phyloP scores from a whole-genome alignment of 2,797 vertebrate species.

The Jordanella pulchra region DNA sequence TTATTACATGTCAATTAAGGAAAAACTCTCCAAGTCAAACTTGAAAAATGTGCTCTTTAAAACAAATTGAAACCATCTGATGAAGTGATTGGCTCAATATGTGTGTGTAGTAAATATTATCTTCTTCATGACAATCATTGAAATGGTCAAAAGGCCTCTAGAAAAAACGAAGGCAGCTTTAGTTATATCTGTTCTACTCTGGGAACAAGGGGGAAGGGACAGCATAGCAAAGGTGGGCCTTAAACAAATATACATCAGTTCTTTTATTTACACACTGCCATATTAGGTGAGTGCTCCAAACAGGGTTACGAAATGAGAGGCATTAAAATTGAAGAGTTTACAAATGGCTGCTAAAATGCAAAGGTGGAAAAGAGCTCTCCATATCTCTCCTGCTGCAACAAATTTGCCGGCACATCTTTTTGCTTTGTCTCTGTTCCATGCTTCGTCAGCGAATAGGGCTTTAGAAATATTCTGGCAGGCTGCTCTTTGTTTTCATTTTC shows the following conservation, averaged over 20 bases:
- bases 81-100: slow-evolving; percentile 29
- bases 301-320: slow-evolving; percentile 36
- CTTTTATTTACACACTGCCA: slow-evolving; percentile 66
- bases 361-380: slow-evolving; percentile 62
- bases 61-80: slow-evolving; percentile 29
- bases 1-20: slow-evolving; percentile 14
- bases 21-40: slow-evolving; percentile 36
- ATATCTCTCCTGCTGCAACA: slow-evolving; percentile 79
- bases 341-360: slow-evolving; percentile 67
- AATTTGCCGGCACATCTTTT: slow-evolving; percentile 81
- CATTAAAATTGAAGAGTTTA: slow-evolving; percentile 28
- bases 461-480: slow-evolving; percentile 86
- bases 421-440: slow-evolving; percentile 79
- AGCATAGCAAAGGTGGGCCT: slow-evolving; percentile 62
- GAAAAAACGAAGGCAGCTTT: slow-evolving; percentile 72
- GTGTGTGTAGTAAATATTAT: slow-evolving; percentile 14
- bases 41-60: slow-evolving; percentile 24
- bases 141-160: slow-evolving; percentile 60
- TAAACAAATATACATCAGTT: slow-evolving; percentile 71
- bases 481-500: slow-evolving; percentile 83
- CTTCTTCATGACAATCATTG: slow-evolving; percentile 47
- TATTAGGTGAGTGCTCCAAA: slow-evolving; percentile 73
- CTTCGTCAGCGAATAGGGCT: slow-evolving; percentile 83
- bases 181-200: slow-evolving; percentile 70
- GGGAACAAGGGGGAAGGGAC: slow-evolving; percentile 60